These are phyloP conservation scores for Apeira syringaria DNA, from an alignment of 2,888 invertebrate species.

Conservation along the genomic window DNA sequence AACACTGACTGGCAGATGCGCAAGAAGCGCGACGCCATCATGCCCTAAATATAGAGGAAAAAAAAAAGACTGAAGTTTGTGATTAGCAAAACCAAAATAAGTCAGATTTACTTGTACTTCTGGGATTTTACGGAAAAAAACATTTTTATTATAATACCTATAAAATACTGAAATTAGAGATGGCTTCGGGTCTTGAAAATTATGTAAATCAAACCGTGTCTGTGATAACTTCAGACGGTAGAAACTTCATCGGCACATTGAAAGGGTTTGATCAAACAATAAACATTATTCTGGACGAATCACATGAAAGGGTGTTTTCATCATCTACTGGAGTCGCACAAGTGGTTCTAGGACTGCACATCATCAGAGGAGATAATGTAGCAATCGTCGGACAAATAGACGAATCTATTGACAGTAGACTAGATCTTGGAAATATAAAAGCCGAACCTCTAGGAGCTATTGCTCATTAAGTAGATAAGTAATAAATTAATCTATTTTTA, in stretches of 20 bases:
- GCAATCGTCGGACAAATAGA: conserved; percentile 94
- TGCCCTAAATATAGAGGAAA: too few relatives aligned
- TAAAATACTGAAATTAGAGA: too few relatives aligned
- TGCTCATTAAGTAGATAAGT: conserved; percentile 77
- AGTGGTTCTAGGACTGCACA: conserved; percentile 97
- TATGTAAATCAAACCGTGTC: conserved; percentile 96
- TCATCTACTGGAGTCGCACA: conserved; percentile 92
- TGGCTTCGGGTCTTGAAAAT: conserved; percentile 93
- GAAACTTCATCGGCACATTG: conserved; percentile 97
- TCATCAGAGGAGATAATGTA: conserved; percentile 99
- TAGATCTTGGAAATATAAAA: conserved; percentile 91
- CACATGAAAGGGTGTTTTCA: conserved; percentile 99
- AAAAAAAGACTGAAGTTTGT: too few relatives aligned
- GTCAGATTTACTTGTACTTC: too few relatives aligned
- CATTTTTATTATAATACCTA: too few relatives aligned
- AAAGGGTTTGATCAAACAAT: conserved; percentile 99
- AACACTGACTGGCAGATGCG: too few relatives aligned
- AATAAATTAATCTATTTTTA: conserved; percentile 47
- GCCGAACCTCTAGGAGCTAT: conserved; percentile 93
- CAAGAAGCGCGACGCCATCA: too few relatives aligned
- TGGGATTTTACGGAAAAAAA: too few relatives aligned
- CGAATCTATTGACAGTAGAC: conserved; percentile 91
- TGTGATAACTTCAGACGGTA: conserved; percentile 97
- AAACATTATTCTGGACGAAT: conserved; percentile 98
- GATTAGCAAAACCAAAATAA: too few relatives aligned